Percentiles rank a stretch among this genome's conserved stretches.
Conservation (phyloP, 2,797 vertebrate species). For the Poecilia picta region DNA sequence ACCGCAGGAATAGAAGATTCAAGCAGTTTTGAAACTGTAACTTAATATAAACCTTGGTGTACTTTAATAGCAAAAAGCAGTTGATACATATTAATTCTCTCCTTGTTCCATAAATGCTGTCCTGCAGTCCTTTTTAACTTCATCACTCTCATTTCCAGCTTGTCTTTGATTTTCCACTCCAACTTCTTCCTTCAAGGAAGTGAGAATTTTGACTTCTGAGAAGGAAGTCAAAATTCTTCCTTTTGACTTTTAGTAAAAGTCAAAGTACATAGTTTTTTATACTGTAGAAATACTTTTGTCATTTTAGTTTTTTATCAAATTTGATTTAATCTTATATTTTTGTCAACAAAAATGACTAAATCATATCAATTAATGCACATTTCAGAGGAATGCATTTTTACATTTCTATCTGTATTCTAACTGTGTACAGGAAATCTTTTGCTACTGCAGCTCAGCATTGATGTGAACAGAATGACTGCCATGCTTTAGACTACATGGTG, state of each 20-base stretch:
- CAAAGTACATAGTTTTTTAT: background rate
- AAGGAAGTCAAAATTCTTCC: too few relatives aligned
- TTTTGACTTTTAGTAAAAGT: too few relatives aligned
- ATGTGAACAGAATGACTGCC: background rate
- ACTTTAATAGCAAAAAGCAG: background rate
- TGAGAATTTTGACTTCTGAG: background rate
- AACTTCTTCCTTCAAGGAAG: background rate
- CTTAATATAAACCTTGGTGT: background rate
- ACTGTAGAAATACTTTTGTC: background rate
- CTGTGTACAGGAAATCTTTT: background rate
- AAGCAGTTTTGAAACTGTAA: background rate
- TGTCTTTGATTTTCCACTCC: background rate
- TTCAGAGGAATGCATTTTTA: background rate
- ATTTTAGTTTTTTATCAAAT: background rate
- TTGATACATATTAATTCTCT: background rate
- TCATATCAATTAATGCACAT: background rate
- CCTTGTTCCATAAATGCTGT: background rate
- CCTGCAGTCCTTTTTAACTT: background rate
- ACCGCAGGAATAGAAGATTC: background rate
- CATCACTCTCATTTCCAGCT: background rate
- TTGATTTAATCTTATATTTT: background rate
- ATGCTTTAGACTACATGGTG: background rate
- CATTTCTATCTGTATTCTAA: background rate
- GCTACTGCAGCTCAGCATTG: background rate
- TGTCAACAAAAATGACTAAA: background rate